A percentile compares a stretch with the other conserved stretches of the same genome.
phyloP scores from a whole-genome alignment of 2,888 invertebrate species.

The Rugalucina vietnamica region DNA sequence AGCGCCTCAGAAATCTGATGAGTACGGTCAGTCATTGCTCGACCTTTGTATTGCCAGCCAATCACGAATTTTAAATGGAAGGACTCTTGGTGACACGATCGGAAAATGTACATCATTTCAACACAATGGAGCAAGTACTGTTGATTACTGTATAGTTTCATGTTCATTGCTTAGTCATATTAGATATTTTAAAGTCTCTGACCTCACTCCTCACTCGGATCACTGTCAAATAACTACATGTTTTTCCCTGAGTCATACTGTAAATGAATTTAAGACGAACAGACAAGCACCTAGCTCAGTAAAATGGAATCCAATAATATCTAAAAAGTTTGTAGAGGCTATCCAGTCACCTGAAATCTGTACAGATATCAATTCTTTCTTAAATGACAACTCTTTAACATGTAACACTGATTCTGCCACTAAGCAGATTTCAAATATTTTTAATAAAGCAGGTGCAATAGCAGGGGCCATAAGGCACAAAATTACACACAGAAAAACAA shows the following conservation, averaged over 20 bases:
- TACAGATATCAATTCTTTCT: too few relatives aligned
- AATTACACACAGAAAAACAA: too few relatives aligned
- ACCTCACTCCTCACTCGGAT: background rate
- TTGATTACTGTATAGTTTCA: background rate
- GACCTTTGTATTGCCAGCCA: background rate
- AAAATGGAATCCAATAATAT: background rate
- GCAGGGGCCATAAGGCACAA: too few relatives aligned
- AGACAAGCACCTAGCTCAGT: background rate
- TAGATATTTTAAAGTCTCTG: background rate
- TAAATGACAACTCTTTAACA: too few relatives aligned
- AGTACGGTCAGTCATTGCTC: background rate
- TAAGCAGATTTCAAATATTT: too few relatives aligned
- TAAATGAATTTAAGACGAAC: background rate
- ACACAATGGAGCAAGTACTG: background rate
- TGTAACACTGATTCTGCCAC: too few relatives aligned
- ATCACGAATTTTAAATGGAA: background rate
- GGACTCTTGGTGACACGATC: background rate
- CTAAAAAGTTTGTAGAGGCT: background rate
- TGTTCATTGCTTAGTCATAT: background rate
- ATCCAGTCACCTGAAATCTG: too few relatives aligned
- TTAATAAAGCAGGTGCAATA: too few relatives aligned
- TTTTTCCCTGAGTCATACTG: background rate
- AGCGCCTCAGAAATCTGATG: background rate
- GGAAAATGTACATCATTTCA: background rate
- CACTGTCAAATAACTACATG: background rate